Evolutionary conservation across 2,797 vertebrate genomes (phyloP), one percentile per base, ranked within the genome.

Genomic region (Echeneis naucrates): DNA sequence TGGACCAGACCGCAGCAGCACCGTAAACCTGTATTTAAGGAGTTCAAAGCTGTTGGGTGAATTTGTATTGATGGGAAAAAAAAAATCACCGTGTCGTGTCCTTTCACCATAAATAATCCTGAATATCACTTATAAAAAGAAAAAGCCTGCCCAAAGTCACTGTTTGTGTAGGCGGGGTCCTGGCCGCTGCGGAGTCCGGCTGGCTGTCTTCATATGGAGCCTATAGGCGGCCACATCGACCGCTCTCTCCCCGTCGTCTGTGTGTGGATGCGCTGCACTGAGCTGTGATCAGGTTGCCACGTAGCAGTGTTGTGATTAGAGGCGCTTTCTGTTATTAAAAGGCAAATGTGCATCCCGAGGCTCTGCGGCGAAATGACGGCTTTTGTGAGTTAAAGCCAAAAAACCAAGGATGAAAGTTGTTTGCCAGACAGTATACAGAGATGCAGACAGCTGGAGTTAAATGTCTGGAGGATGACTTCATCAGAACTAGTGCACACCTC

Each of bases 91-190:
- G n/a, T n/a, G n/a, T n/a, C n/a, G n/a, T n/a, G n/a, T n/a, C 19
- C 23, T 11, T 44, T 2, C 5, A 17, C 33, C 7, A 8, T 24
- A 1, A 19, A 48, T 0, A n/a, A 26, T 5, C 5, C 33, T 24
- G 27, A 63, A 21, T 32, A 2, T 8, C n/a, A 23, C 1, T n/a
- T n/a, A n/a, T n/a, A n/a, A n/a, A n/a, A n/a, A n/a, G n/a, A 51
- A 10, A 48, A 37, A 51, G 47, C 6, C n/a, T 23, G 26, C n/a
- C 42, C 11, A 27, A 58, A 23, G 19, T 33, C 52, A 68, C 76
- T 64, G 71, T 68, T 68, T 48, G 38, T 51, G 19, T 5, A 23
- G 52, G 73, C 53, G 73, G 67, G 68, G 30, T 63, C 51, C 38
- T 27, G 16, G 13, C 42, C 51, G 42, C 52, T 27, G 23, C 50